Base-by-base conservation (phyloP, 2,888 invertebrate genomes). In the Scaeva pyrastri region DNA sequence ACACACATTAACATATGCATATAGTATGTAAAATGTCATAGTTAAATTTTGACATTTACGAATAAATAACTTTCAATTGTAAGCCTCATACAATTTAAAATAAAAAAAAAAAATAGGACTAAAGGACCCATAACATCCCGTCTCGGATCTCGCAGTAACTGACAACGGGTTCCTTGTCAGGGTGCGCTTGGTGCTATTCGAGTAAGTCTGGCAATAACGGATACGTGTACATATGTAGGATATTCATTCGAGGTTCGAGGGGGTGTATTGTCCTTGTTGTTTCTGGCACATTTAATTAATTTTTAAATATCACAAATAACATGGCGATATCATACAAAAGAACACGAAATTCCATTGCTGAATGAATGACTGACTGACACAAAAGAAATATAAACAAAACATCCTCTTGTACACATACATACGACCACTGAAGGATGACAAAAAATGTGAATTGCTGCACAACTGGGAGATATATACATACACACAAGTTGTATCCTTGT, bases 301-400 rank as follows among this genome's bases (percentile, higher is more conserved):
- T 83, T 83, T 83, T 83, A 83, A 83, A 83, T 62, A 71, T 74
- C 79, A 79, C 83, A 83, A 83, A 74, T 83, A 83, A 83, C 79
- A 83, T 79, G 62, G 55, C 83, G 62, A 78, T 79, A 79, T 78
- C 68, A 74, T 52, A 52, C 73, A 78, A 79, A 31, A 74, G 70
- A 62, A 81, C 64, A 74, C 36, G 48, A 26, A 21, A 70, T 75
- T 36, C 43, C 41, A 68, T 36, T 74, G 62, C 52, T 70, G 74
- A 66, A 78, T 72, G 55, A 68, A 52, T 60, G 73, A 43, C 41
- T 68, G 66, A 52, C 60, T 55, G 58, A 62, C 39, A 26, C 16
- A 66, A 26, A 23, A 60, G 58, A 56, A 52, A 31, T 31, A 31
- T 31, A 31, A 21, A n/a, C n/a, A n/a, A n/a, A n/a, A n/a, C n/a